These are phyloP conservation scores for Rhogogaster chlorosoma DNA, from an alignment of 2,888 invertebrate genomes.

Conservation along the genomic window DNA sequence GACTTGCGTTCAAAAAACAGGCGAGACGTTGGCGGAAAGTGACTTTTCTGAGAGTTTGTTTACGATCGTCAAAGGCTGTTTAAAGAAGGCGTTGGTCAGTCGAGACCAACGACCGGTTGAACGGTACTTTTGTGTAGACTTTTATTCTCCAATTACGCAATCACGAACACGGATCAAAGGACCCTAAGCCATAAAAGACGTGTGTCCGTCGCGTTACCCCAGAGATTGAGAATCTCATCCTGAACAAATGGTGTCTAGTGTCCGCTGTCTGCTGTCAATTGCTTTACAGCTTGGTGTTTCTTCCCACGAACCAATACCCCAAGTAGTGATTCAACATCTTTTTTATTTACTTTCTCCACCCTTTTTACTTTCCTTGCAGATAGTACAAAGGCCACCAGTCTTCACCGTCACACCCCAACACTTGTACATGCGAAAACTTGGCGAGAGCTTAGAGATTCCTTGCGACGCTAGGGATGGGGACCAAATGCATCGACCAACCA, in stretches of 20 bases:
- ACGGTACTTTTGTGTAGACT: conserved; percentile 60
- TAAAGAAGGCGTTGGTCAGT: conserved; percentile 52
- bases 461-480: conserved; percentile 89
- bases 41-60: background rate
- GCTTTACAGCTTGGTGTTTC: background rate
- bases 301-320: background rate
- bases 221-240: conserved; percentile 3
- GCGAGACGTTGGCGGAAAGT: background rate
- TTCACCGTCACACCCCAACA: conserved; percentile 90
- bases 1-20: background rate
- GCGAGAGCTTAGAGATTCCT: conserved; percentile 89
- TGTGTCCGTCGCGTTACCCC: background rate
- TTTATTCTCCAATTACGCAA: conserved; percentile 68
- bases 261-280: background rate
- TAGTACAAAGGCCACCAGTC: conserved; percentile 91
- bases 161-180: conserved; percentile 49
- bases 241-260: background rate
- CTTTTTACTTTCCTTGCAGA: conserved; percentile 67
- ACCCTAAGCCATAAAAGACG: conserved; percentile 11
- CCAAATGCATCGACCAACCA: conserved; percentile 82
- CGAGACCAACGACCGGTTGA: conserved; percentile 65
- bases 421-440: conserved; percentile 90
- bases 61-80: conserved; percentile 19
- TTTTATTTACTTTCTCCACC: background rate
- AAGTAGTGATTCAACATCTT: background rate